Conservation (phyloP, 2,888 invertebrate species). For the Lomographa bimaculata region DNA sequence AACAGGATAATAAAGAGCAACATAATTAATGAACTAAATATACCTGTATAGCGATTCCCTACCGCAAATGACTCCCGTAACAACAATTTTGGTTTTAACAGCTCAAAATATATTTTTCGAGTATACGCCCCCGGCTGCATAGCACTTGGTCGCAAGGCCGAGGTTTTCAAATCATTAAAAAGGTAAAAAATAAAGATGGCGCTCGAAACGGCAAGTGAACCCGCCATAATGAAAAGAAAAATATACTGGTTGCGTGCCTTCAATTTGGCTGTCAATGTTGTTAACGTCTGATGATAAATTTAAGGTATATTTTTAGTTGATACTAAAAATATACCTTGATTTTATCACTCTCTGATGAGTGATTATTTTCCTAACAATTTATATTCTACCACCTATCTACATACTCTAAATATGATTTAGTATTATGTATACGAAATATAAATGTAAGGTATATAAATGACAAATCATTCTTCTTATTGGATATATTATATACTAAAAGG, state of each 20-base stretch:
- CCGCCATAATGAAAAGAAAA: conserved; percentile 18
- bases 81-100: conserved; percentile 43
- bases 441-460: no score
- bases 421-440: no score
- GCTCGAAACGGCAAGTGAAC: conserved; percentile 6
- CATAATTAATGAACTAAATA: conserved; percentile 16
- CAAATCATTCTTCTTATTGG: no score
- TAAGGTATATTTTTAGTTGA: conserved; percentile 9
- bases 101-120: conserved; percentile 41
- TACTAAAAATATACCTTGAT: background rate
- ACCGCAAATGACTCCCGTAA: conserved; percentile 53
- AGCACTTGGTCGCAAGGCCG: conserved; percentile 68
- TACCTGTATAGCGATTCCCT: conserved; percentile 3
- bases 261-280: conserved; percentile 18
- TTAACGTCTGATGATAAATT: conserved; percentile 8
- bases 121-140: conserved; percentile 45
- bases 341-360: no score
- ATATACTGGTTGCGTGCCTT: conserved; percentile 7
- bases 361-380: no score
- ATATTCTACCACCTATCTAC: no score
- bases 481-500: no score
- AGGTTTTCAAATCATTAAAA: conserved; percentile 45
- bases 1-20: no score
- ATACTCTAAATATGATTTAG: no score
- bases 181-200: conserved; percentile 42